Evolutionary conservation across 2,888 invertebrate species (phyloP), one percentile per base, ranked within the genome.

Genomic region (Andrena haemorrhoa): DNA sequence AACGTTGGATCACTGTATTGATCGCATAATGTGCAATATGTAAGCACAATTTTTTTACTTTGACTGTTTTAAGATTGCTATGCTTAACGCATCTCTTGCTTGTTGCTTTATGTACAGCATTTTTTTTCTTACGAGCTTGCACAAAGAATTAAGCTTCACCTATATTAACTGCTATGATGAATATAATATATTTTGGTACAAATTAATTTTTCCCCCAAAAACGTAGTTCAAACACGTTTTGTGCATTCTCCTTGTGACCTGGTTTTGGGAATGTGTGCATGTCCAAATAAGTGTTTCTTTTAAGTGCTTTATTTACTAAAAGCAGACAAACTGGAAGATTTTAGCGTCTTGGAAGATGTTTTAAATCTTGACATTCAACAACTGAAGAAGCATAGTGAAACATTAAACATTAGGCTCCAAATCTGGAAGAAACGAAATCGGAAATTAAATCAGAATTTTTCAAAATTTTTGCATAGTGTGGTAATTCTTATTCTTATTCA

Each of bases 1-100:
- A 79, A 85, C 84, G 85, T 69, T 81, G 88, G 86, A 89, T 86
- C 72, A 80, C 75, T 79, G 68, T 79, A 66, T 86, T 84, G 76
- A 86, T 85, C 77, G 69, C 75, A 68, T 79, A 75, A 75, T 82
- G 79, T 71, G 75, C 78, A 51, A 85, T 81, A 75, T 65, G 89
- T 88, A 89, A 90, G 89, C 83, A 83, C 75, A 83, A 72, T 51
- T 70, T 82, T 83, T 75, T 73, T 78, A 82, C 65, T 65, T 69
- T 78, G 35, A 79, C 56, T 84, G 82, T 77, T 74, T 60, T 76
- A 75, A 68, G 63, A 73, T 64, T 68, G 73, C 60, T 83, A 47
- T 75, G 70, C 64, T 63, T 83, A 56, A 60, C 12, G 53, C 47
- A 71, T 70, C 10, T 58, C 61, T 70, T 73, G 63, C 51, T 78